These are phyloP conservation scores for Gibbula magus DNA, from an alignment of 2,888 invertebrate genomes.

Conservation along the genomic window DNA sequence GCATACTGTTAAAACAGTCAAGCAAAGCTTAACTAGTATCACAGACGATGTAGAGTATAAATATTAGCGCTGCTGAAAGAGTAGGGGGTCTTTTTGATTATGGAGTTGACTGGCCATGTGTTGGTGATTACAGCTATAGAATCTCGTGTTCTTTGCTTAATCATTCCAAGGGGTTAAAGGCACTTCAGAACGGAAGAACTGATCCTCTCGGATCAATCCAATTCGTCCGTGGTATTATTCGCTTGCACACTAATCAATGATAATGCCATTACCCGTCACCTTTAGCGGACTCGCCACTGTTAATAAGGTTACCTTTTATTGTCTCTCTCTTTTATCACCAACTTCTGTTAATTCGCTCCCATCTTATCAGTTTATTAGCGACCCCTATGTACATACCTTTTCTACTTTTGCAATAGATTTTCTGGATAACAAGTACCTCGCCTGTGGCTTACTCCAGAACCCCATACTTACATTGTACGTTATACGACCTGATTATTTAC, in stretches of 20 bases:
- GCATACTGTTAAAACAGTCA: no score
- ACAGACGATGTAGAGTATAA: no score
- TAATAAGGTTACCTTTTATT: slow-evolving; percentile 12
- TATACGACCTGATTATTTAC: no score
- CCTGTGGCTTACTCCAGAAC: not conserved
- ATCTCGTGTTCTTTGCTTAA: no score
- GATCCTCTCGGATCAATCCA: not conserved
- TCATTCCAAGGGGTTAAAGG: no score
- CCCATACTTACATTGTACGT: no score
- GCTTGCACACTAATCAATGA: not conserved
- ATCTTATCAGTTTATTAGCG: slow-evolving; percentile 1
- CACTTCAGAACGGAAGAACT: no score
- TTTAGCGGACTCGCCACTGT: not conserved
- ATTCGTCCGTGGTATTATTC: not conserved
- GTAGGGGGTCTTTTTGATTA: no score
- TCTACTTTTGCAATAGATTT: not conserved
- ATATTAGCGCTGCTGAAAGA: no score
- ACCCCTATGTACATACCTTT: not conserved
- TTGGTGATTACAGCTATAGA: no score
- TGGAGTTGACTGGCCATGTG: no score
- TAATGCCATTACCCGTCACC: slow-evolving; percentile 4
- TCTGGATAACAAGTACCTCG: not conserved
- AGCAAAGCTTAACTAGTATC: no score
- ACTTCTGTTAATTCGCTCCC: not conserved
- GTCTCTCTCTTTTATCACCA: slow-evolving; percentile 6